Percentiles rank a stretch among this genome's conserved stretches.
Evolutionary conservation across 2,113 vertebrate species (phyloP).

Genomic region (Phycodurus eques): DNA sequence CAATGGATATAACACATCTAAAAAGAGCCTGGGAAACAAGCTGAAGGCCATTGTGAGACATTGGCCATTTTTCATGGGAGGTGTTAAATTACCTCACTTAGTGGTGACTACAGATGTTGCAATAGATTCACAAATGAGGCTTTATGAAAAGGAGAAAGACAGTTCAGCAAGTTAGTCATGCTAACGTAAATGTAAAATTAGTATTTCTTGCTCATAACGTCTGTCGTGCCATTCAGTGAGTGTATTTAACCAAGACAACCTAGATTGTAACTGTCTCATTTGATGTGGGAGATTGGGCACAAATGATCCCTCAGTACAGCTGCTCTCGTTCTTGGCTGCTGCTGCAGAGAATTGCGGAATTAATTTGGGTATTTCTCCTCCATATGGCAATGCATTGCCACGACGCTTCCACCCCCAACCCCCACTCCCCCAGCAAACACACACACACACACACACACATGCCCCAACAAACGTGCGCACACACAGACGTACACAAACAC

Average conservation of each 20-base stretch:
- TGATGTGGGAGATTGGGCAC: conserved; percentile 39
- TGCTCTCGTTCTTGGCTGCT: conserved; percentile 25
- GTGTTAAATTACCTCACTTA: conserved; percentile 56
- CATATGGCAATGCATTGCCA: conserved; percentile 3
- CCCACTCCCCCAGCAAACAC: not conserved
- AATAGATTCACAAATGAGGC: conserved; percentile 33
- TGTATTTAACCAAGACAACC: conserved; percentile 31
- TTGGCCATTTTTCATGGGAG: conserved; percentile 43
- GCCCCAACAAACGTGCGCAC: not conserved
- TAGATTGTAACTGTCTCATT: conserved; percentile 27
- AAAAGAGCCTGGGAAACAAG: conserved; percentile 71
- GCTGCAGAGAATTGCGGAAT: not conserved
- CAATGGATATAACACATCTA: conserved; percentile 67
- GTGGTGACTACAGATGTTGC: conserved; percentile 47
- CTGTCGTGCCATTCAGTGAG: conserved; percentile 19
- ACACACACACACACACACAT: not conserved
- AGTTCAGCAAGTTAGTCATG: conserved; percentile 30
- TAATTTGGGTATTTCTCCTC: conserved; percentile 2
- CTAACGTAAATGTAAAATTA: conserved; percentile 34
- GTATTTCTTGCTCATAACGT: conserved; percentile 26
- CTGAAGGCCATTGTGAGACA: conserved; percentile 44
- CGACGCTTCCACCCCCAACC: not conserved
- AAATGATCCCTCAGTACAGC: conserved; percentile 26
- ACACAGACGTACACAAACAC: not conserved
- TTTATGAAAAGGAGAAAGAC: conserved; percentile 30